Evolutionary conservation across 2,888 invertebrate species (phyloP).

Genomic region (Liopterus haemorrhoidalis): DNA sequence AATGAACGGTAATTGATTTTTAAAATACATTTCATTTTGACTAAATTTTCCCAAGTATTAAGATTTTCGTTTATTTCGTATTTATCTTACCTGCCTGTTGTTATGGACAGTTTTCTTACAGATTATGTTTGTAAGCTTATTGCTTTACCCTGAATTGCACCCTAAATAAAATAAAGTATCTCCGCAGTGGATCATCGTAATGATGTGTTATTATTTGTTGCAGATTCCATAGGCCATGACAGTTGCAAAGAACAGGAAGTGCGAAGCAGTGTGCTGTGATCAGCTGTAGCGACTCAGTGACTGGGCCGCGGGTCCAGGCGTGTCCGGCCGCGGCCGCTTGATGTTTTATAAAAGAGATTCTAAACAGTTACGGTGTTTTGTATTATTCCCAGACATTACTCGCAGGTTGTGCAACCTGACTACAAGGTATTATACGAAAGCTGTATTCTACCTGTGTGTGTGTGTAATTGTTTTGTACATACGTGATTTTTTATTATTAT

Average conservation of each 20-base stretch:
- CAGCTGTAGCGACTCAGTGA: constrained; percentile 32
- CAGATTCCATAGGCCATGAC: constrained; percentile 77
- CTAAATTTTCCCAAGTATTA: no score
- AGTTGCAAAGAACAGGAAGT: constrained; percentile 55
- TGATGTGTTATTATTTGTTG: constrained; percentile 37
- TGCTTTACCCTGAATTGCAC: no score
- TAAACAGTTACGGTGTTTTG: constrained; percentile 10
- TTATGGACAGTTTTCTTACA: no score
- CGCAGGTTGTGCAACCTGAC: constrained; percentile 11
- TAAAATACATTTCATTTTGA: no score
- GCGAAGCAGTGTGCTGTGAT: constrained; percentile 47
- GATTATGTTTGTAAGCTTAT: no score
- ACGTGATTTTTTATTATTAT: constrained; percentile 22
- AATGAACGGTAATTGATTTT: no score
- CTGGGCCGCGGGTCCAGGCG: no score
- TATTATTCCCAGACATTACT: background rate
- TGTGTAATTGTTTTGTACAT: constrained; percentile 27
- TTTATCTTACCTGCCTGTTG: no score
- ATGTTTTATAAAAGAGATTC: background rate
- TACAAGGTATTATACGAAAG: constrained; percentile 2
- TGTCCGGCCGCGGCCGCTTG: constrained; percentile 10
- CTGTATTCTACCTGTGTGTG: constrained; percentile 21
- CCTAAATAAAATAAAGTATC: no score
- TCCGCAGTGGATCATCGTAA: constrained; percentile 2
- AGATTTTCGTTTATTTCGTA: no score